Evolutionary conservation across 2,113 vertebrate genomes (phyloP).

Genomic region (Ardeotis arabs): DNA sequence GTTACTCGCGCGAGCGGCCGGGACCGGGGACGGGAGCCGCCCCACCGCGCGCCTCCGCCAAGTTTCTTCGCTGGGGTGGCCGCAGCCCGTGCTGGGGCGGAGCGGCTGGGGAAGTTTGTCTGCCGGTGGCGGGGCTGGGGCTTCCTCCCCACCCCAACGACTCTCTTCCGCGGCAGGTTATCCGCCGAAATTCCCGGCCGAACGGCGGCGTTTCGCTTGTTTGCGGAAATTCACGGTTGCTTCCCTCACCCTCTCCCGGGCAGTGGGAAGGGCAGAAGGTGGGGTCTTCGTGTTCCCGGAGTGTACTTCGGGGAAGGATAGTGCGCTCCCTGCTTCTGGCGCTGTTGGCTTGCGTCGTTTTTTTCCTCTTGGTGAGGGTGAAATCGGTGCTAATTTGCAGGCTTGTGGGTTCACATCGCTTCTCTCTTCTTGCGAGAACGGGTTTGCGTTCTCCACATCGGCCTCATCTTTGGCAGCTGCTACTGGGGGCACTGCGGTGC

Average conservation of each 20-base stretch:
- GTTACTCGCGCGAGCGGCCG: not conserved
- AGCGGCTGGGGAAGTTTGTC: not conserved
- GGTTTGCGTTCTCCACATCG: fast-evolving
- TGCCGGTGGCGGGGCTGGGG: not conserved
- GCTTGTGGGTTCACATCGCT: not conserved
- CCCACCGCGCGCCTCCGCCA: not conserved
- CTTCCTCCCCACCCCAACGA: not conserved
- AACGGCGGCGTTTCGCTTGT: not conserved
- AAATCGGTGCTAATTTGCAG: not conserved
- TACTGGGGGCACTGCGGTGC: not conserved
- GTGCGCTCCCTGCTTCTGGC: not conserved
- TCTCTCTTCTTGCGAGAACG: not conserved
- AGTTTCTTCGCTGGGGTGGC: not conserved
- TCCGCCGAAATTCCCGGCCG: not conserved
- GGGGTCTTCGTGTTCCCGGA: not conserved
- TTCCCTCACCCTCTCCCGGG: fast-evolving
- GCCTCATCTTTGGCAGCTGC: not conserved
- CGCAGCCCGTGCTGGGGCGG: not conserved
- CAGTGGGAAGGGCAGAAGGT: not conserved
- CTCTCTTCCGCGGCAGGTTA: not conserved
- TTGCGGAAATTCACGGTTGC: not conserved
- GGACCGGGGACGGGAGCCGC: not conserved
- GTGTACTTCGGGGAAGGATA: no score
- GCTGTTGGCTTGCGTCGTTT: not conserved
- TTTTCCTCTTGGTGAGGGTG: fast-evolving